phyloP scores from a whole-genome alignment of 2,888 invertebrate genomes.

The Athetis lepigone region DNA sequence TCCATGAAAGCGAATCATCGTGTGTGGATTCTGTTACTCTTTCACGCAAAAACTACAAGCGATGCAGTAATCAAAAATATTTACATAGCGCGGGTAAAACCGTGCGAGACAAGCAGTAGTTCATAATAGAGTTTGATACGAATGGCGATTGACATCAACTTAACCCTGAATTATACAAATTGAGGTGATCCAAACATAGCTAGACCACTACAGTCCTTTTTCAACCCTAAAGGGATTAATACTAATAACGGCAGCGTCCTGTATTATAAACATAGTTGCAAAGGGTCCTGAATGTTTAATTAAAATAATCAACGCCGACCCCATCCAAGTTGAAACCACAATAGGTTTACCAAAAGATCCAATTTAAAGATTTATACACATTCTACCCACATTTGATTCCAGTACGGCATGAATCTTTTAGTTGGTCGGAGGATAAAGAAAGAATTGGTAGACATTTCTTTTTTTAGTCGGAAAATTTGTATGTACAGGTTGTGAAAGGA shows the following conservation, averaged over 20 bases:
- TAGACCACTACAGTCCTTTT: slow-evolving; percentile 22
- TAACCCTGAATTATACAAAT: not conserved
- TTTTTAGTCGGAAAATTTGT: not conserved
- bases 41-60: too few relatives aligned
- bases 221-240: slow-evolving; percentile 37
- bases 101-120: too few relatives aligned
- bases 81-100: too few relatives aligned
- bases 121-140: too few relatives aligned
- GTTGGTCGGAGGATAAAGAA: not conserved
- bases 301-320: slow-evolving; percentile 54
- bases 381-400: slow-evolving; percentile 16
- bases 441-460: not conserved
- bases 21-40: too few relatives aligned
- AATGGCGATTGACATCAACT: too few relatives aligned
- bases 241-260: slow-evolving; percentile 23
- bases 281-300: slow-evolving; percentile 46
- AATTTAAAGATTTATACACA: slow-evolving; percentile 37
- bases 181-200: not conserved
- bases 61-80: too few relatives aligned
- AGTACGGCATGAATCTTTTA: not conserved
- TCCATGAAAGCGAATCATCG: too few relatives aligned
- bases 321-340: slow-evolving; percentile 7
- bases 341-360: slow-evolving; percentile 14
- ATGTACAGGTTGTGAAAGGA: too few relatives aligned
- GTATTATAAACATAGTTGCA: slow-evolving; percentile 34